phyloP scores from a whole-genome alignment of 2,888 invertebrate species.

The Thereva unica region DNA sequence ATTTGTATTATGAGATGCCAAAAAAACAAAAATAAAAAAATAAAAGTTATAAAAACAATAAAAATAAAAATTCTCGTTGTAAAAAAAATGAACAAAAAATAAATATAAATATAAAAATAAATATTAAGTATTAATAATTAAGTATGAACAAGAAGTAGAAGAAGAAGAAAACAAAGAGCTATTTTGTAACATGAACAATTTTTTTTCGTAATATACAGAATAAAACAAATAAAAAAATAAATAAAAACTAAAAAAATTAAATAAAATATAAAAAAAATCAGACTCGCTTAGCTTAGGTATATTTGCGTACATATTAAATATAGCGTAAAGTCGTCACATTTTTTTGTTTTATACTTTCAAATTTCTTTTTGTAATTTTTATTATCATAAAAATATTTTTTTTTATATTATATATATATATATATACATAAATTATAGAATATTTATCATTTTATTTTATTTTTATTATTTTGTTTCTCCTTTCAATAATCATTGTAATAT shows the following conservation, averaged over 20 bases:
- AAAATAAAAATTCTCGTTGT: neutral
- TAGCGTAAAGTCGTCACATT: neutral
- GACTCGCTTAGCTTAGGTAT: constrained; percentile 8
- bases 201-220: neutral
- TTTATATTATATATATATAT: too few relatives aligned
- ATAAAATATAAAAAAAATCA: constrained; percentile 2
- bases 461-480: too few relatives aligned
- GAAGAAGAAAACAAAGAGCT: neutral
- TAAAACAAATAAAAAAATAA: too few relatives aligned
- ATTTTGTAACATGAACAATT: constrained; percentile 30
- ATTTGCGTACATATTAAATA: neutral
- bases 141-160: constrained; percentile 11
- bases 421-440: too few relatives aligned
- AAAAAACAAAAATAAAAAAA: constrained; percentile 10
- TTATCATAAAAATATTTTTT: neutral
- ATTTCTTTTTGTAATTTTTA: neutral
- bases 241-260: neutral
- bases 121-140: constrained; percentile 8
- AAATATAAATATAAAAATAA: constrained; percentile 22
- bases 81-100: constrained; percentile 5
- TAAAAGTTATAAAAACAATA: constrained; percentile 12
- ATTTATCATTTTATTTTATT: too few relatives aligned
- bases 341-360: neutral
- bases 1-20: constrained; percentile 31
- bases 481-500: too few relatives aligned